Evolutionary conservation across 2,888 invertebrate genomes (phyloP).

Genomic region (Tetragnatha montana): DNA sequence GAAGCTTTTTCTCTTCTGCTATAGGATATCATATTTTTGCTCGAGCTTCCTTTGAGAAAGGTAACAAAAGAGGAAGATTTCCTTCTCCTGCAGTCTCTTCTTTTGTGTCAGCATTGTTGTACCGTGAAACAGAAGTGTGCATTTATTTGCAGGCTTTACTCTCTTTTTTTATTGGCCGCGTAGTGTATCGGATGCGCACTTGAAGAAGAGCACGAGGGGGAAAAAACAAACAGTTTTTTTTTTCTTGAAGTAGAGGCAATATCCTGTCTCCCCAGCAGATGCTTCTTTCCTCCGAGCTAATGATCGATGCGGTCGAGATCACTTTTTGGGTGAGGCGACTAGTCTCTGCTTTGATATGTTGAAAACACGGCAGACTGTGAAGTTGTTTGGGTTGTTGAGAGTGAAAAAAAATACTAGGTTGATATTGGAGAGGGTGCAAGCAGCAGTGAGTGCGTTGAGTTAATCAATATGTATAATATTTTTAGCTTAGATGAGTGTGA

Average conservation of each 20-base stretch:
- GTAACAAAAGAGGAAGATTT: conserved; percentile 46
- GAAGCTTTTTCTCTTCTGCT: neutral
- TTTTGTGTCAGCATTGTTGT: conserved; percentile 39
- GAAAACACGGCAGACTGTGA: no score
- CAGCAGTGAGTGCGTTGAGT: no score
- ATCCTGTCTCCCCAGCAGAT: conserved; percentile 2
- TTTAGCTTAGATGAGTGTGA: no score
- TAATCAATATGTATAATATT: no score
- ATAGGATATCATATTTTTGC: conserved; percentile 11
- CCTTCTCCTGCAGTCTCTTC: conserved; percentile 27
- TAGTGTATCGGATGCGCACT: neutral
- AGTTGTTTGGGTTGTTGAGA: no score
- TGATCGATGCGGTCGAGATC: conserved; percentile 2
- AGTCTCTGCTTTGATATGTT: no score
- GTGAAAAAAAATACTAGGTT: no score
- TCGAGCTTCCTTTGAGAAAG: conserved; percentile 16
- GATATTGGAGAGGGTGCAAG: no score
- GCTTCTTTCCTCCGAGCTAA: conserved; percentile 5
- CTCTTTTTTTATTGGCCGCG: neutral
- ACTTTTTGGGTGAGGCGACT: neutral
- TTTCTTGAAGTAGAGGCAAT: conserved; percentile 14
- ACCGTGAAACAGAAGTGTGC: conserved; percentile 25
- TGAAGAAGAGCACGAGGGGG: no score
- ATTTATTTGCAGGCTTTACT: conserved; percentile 23
- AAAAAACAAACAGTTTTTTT: conserved; percentile 27